These are phyloP conservation scores for Callyntrura guangdongensis DNA, from an alignment of 2,888 invertebrate genomes.

Conservation along the genomic window DNA sequence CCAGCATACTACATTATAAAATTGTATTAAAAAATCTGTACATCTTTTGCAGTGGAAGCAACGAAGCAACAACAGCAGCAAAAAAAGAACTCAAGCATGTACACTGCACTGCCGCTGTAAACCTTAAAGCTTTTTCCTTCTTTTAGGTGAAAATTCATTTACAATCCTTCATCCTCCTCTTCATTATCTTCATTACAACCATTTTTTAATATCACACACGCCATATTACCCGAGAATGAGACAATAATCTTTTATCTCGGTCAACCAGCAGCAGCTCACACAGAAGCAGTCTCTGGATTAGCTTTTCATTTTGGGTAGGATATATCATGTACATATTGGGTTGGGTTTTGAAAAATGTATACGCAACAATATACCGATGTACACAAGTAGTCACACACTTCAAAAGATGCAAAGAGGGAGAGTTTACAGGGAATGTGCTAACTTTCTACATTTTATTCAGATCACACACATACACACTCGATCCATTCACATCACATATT, in stretches of 20 bases:
- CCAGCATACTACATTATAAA: neutral
- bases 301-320: slow-evolving; percentile 3
- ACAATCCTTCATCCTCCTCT: slow-evolving; percentile 25
- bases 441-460: slow-evolving; percentile 61
- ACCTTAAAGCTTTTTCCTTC: neutral
- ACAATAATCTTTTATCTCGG: slow-evolving; percentile 36
- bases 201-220: neutral
- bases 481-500: slow-evolving; percentile 13
- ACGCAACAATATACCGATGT: too few relatives aligned
- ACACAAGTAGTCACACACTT: too few relatives aligned
- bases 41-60: neutral
- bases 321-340: too few relatives aligned
- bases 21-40: neutral
- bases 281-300: neutral
- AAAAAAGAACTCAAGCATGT: neutral
- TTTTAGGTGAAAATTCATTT: slow-evolving; percentile 31
- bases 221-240: neutral
- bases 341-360: too few relatives aligned
- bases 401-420: too few relatives aligned
- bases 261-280: slow-evolving; percentile 17
- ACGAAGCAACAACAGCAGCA: neutral
- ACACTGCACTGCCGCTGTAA: neutral
- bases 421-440: too few relatives aligned
- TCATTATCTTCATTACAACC: neutral
- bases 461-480: slow-evolving; percentile 58